Evolutionary conservation across 1,140 invertebrate genomes (phyloP).

Genomic region (Platyscapa corneri): DNA sequence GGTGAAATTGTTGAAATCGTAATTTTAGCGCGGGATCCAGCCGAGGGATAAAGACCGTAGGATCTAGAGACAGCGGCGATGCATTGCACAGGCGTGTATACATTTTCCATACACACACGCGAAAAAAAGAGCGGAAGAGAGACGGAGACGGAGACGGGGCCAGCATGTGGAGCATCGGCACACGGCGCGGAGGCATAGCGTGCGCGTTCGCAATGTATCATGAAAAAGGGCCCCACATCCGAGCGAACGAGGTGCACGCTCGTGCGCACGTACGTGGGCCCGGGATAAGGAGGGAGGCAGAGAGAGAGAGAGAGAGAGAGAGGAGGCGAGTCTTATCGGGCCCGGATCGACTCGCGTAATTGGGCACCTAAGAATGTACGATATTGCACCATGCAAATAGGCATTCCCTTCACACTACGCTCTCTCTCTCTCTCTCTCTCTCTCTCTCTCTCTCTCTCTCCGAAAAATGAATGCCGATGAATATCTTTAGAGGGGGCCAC

Average conservation of each 20-base stretch:
- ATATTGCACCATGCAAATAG: conserved; percentile 75
- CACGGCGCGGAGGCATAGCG: conserved; percentile 60
- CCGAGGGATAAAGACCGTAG: no score
- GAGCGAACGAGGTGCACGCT: conserved; percentile 62
- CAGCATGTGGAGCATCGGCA: conserved; percentile 64
- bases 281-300: neutral
- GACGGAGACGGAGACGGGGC: conserved; percentile 4
- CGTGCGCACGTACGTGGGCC: neutral
- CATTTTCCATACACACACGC: conserved; percentile 48
- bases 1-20: neutral
- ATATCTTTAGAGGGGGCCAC: conserved; percentile 40
- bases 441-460: neutral
- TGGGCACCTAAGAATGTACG: conserved; percentile 73
- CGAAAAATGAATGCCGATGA: conserved; percentile 49
- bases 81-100: conserved; percentile 37
- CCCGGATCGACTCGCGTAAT: conserved; percentile 73
- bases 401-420: conserved; percentile 56
- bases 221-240: conserved; percentile 59
- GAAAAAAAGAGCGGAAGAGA: conserved; percentile 19
- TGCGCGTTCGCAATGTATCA: conserved; percentile 72
- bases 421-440: neutral
- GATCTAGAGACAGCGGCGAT: no score
- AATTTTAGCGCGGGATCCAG: neutral
- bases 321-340: conserved; percentile 64
- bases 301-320: conserved; percentile 8